Evolutionary conservation across 2,113 vertebrate genomes (phyloP).

Genomic region (Amblyopsis rosae): DNA sequence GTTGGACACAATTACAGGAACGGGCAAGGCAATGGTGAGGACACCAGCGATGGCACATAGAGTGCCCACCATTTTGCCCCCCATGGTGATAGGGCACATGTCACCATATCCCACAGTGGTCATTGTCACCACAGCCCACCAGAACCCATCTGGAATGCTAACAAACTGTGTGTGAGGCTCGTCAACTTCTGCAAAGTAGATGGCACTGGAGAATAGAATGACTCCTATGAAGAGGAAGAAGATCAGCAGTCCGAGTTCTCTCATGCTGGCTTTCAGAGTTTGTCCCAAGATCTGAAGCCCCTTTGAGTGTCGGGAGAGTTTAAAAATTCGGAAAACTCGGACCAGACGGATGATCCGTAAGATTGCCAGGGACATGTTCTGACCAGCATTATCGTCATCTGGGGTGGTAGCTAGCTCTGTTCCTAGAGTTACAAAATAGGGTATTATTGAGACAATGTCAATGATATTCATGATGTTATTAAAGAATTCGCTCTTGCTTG

Average conservation of each 20-base stretch:
- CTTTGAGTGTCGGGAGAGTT: constrained; percentile 91
- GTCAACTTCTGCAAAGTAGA: constrained; percentile 96
- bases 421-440: constrained; percentile 94
- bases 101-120: constrained; percentile 97
- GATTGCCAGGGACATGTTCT: constrained; percentile 96
- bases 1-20: constrained; percentile 97
- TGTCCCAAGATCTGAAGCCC: constrained; percentile 91
- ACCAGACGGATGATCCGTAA: constrained; percentile 93
- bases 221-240: constrained; percentile 99
- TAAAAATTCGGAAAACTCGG: constrained; percentile 95
- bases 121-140: constrained; percentile 99
- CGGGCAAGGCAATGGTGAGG: constrained; percentile 93
- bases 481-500: constrained; percentile 95
- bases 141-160: constrained; percentile 97
- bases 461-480: constrained; percentile 97
- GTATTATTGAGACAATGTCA: constrained; percentile 94
- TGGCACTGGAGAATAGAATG: constrained; percentile 96
- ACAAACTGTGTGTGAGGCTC: constrained; percentile 95
- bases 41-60: constrained; percentile 96
- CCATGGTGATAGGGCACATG: constrained; percentile 93
- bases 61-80: constrained; percentile 95
- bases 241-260: constrained; percentile 90
- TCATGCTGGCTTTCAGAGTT: constrained; percentile 90
- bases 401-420: constrained; percentile 89
- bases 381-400: constrained; percentile 80